Percentiles rank a stretch among this genome's conserved stretches.
phyloP scores from a whole-genome alignment of 2,888 invertebrate species.

The Eupeodes latifasciatus region DNA sequence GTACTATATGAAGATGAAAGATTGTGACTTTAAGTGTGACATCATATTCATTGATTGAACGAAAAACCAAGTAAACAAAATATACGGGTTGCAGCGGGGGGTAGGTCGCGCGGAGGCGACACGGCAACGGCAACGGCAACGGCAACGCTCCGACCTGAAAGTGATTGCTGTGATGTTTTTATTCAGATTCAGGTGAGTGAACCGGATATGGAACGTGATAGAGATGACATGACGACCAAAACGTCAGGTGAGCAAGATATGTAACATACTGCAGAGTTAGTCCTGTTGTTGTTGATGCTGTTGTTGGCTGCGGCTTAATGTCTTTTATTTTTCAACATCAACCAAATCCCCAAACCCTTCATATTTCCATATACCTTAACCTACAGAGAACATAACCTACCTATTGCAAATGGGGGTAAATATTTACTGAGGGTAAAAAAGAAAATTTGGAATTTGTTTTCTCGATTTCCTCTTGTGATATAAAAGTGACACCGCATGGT shows the following conservation, averaged over 20 bases:
- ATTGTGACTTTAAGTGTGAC: conserved; percentile 16
- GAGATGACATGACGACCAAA: neutral
- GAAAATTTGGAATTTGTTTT: too few species aligned
- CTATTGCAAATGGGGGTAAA: too few species aligned
- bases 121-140: neutral
- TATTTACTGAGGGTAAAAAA: too few species aligned
- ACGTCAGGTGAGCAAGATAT: neutral
- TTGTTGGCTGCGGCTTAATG: neutral
- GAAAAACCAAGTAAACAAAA: conserved; percentile 11
- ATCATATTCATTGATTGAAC: conserved; percentile 24
- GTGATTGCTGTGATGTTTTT: conserved; percentile 17
- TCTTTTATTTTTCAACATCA: neutral
- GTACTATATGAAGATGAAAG: neutral
- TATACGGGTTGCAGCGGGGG: neutral
- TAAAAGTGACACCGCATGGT: too few species aligned
- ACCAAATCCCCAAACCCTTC: neutral
- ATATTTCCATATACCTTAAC: too few species aligned
- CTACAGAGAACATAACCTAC: too few species aligned
- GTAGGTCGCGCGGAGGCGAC: neutral
- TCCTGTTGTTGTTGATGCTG: neutral
- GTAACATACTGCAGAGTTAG: neutral
- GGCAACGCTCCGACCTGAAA: neutral
- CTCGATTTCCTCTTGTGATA: too few species aligned
- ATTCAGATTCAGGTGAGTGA: conserved; percentile 23
- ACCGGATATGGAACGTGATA: conserved; percentile 18